A percentile compares a stretch with the other conserved stretches of the same genome.
These are phyloP conservation scores for Phalacrocorax carbo DNA, from an alignment of 2,113 vertebrate species.

Conservation along the genomic window DNA sequence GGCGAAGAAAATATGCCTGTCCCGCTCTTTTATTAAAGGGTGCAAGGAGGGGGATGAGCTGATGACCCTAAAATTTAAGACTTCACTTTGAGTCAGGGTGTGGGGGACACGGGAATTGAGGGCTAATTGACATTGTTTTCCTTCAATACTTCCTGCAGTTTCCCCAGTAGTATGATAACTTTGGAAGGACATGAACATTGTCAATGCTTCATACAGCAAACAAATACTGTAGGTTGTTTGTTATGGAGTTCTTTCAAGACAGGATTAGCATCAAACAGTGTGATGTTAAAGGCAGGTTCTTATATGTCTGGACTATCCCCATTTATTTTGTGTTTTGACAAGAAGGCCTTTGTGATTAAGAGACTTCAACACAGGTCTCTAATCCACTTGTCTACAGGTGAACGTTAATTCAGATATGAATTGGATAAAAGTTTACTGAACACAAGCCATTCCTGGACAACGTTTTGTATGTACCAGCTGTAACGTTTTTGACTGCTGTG, in stretches of 20 bases:
- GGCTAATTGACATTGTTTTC: neutral
- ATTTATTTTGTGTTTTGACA: neutral
- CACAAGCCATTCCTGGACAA: neutral
- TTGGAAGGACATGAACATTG: neutral
- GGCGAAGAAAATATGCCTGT: neutral
- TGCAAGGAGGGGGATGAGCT: neutral
- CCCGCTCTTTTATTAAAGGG: neutral
- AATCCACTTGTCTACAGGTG: neutral
- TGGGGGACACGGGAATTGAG: neutral
- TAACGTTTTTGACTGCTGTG: neutral
- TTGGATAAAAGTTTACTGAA: neutral
- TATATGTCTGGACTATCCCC: neutral
- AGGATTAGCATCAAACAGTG: neutral
- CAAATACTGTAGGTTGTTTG: neutral
- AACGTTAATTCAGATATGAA: neutral
- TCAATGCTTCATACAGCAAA: neutral
- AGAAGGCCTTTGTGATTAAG: neutral
- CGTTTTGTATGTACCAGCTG: neutral
- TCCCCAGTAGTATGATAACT: neutral
- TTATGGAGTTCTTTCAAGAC: neutral
- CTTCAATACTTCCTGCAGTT: neutral
- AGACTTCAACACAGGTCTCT: neutral
- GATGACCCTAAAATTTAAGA: neutral
- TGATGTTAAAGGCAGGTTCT: neutral
- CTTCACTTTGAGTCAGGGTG: neutral